Conservation (phyloP, 2,797 vertebrate genomes). For the Pachyuromys duprasi region DNA sequence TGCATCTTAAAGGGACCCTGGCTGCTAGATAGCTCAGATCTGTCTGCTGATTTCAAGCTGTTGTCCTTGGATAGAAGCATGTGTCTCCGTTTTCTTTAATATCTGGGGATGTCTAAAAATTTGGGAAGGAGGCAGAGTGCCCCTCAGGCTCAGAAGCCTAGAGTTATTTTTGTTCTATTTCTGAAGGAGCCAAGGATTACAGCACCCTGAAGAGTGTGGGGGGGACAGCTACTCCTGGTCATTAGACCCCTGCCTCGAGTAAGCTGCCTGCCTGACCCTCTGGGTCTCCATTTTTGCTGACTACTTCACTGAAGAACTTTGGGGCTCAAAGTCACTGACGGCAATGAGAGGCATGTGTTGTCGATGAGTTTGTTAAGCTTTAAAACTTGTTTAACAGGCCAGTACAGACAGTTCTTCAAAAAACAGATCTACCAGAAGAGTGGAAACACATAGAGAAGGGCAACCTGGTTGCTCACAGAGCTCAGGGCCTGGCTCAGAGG, state of each 20-base stretch:
- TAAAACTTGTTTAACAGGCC: not conserved
- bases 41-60: not conserved
- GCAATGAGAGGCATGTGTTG: not conserved
- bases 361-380: not conserved
- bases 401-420: not conserved
- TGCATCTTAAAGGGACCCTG: slow-evolving; percentile 72
- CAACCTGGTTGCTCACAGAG: not conserved
- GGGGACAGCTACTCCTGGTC: not conserved
- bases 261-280: not conserved
- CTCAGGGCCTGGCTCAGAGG: not conserved
- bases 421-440: not conserved
- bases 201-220: not conserved
- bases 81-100: not conserved
- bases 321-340: not conserved
- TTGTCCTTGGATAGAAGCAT: slow-evolving; percentile 23
- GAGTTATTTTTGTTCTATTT: slow-evolving; percentile 13
- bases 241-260: not conserved
- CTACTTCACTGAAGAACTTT: not conserved
- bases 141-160: slow-evolving; percentile 27
- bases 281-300: not conserved
- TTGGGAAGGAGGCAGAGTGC: not conserved
- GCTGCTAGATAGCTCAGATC: slow-evolving; percentile 26
- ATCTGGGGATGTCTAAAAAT: not conserved
- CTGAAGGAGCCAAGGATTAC: not conserved
- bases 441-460: not conserved